Percentiles rank a stretch among this genome's conserved stretches.
phyloP scores from a whole-genome alignment of 2,888 invertebrate species.

The Caenorhabditis sp. region DNA sequence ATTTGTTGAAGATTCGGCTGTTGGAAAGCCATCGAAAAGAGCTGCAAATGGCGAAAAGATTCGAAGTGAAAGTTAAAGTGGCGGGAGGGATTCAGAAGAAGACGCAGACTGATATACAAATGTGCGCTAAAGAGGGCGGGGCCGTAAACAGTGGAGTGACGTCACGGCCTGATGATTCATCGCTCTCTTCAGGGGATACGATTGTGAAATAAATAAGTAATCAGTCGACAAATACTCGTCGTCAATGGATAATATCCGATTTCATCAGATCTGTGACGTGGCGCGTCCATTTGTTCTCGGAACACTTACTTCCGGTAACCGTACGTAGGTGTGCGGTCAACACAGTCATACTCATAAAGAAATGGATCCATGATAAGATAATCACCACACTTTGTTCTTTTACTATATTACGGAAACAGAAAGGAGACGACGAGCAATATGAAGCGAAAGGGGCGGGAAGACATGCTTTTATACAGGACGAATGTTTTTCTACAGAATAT shows the following conservation, averaged over 20 bases:
- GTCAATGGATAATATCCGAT: conserved; percentile 2
- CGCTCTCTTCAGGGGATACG: conserved; percentile 2
- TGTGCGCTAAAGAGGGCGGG: conserved; percentile 17
- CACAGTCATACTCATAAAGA: background rate
- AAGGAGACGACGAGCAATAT: conserved; percentile 17
- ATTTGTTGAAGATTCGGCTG: conserved; percentile 62
- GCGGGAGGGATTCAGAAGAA: background rate
- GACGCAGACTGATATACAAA: conserved; percentile 23
- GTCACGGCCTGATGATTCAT: conserved; percentile 34
- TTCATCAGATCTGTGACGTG: conserved; percentile 19
- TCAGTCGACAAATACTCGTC: conserved; percentile 8
- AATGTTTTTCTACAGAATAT: conserved; percentile 33
- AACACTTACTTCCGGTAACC: no score
- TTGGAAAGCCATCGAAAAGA: conserved; percentile 25
- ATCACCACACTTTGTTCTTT: background rate
- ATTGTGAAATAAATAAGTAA: conserved; percentile 41
- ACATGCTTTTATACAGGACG: conserved; percentile 37
- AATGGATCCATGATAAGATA: conserved; percentile 16
- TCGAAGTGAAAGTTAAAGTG: background rate
- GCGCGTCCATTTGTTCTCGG: background rate
- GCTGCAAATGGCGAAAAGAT: conserved; percentile 1
- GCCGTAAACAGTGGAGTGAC: conserved; percentile 30
- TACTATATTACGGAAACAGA: background rate
- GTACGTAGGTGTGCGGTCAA: no score
- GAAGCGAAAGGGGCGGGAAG: conserved; percentile 3